Base-by-base conservation (phyloP, 2,888 invertebrate genomes). In the Acleris laterana region DNA sequence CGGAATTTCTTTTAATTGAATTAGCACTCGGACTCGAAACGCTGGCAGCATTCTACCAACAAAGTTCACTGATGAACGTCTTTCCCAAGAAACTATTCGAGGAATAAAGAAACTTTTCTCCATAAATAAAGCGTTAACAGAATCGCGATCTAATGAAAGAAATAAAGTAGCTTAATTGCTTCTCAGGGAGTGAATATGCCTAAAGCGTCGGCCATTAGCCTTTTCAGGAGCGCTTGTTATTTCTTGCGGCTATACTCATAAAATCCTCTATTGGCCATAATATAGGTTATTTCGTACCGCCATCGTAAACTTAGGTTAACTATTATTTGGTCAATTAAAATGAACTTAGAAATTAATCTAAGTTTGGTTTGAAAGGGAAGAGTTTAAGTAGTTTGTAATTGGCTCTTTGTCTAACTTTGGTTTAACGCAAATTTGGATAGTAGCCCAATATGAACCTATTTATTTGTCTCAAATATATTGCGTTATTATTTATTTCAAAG, bases 141-240 rank as follows among this genome's bases (percentile, higher is more conserved):
- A 81, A 81, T 76, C 75, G 81, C 77, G 75, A 77, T 77, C 77
- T 82, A 83, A 86, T 86, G 83, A 86, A 84, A 83, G 81, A 79
- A 82, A 84, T 85, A 83, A 85, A 82, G 77, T 77, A 80, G 76
- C 77, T 81, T 85, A 82, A 86, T 84, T 86, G 84, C 82, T 82
- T 74, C 79, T 79, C 77, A 75, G 78, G 80, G 80, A 83, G 78
- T 70, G 75, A 68, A 68, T 69, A 69, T 63, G 59, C 61, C 58
- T 59, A 63, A 60, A 64, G 56, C 75, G 74, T 77, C 68, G 71
- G 71, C 76, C 75, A 82, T 82, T 80, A 78, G 77, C 79, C 78
- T 77, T 82, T 73, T 74, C 70, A 73, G 76, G 77, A 73, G 74
- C 71, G 68, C 64, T 70, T 69, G 70, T 72, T 69, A 71, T 70